Percentiles rank a stretch among this genome's conserved stretches.
phyloP scores from a whole-genome alignment of 1,140 invertebrate genomes.

The Globodera ellingtonae region DNA sequence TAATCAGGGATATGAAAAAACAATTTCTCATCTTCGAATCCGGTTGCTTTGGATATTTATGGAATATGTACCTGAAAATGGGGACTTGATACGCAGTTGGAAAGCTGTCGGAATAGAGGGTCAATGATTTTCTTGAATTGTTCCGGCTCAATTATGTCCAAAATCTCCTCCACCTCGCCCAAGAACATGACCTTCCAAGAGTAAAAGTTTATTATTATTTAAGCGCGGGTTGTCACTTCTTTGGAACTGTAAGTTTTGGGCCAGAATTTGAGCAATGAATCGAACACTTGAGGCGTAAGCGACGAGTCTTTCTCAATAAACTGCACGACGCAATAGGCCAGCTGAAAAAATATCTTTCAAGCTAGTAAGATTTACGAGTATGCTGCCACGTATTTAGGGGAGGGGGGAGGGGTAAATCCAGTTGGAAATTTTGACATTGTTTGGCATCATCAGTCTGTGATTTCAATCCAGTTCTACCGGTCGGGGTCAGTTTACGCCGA shows the following conservation, averaged over 20 bases:
- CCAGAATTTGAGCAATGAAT: slow-evolving; percentile 70
- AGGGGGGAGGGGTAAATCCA: too few relatives aligned
- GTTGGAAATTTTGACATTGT: too few relatives aligned
- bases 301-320: slow-evolving; percentile 70
- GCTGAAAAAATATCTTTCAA: slow-evolving; percentile 36
- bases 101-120: slow-evolving; percentile 69
- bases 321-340: slow-evolving; percentile 70
- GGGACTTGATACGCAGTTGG: slow-evolving; percentile 70
- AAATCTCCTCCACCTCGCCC: slow-evolving; percentile 70
- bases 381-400: too few relatives aligned
- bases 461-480: too few relatives aligned
- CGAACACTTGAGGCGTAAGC: slow-evolving; percentile 66
- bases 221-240: slow-evolving; percentile 60
- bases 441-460: too few relatives aligned
- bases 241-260: slow-evolving; percentile 70
- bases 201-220: slow-evolving; percentile 18
- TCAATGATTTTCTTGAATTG: slow-evolving; percentile 71
- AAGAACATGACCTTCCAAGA: slow-evolving; percentile 67
- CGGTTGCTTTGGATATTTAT: too few relatives aligned
- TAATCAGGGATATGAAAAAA: not conserved
- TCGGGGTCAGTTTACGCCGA: too few relatives aligned
- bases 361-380: not conserved
- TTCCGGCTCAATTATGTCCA: slow-evolving; percentile 71
- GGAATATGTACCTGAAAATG: slow-evolving; percentile 68
- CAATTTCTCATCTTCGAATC: too few relatives aligned